Evolutionary conservation across 2,797 vertebrate species (phyloP).

Genomic region (Geotrypetes seraphini): DNA sequence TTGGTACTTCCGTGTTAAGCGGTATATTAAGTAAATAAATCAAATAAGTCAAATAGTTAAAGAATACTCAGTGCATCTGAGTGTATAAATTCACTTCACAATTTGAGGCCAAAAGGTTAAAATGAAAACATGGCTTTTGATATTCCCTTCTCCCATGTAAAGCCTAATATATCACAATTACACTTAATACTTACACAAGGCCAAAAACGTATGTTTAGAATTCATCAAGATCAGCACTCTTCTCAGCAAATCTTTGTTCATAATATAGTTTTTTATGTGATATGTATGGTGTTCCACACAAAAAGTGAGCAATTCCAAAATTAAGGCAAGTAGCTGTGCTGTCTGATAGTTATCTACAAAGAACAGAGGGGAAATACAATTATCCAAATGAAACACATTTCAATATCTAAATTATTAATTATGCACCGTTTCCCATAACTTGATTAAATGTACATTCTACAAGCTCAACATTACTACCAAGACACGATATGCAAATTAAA

Average conservation of each 20-base stretch:
- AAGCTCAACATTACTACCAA: slow-evolving; percentile 2
- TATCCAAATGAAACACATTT: slow-evolving; percentile 1
- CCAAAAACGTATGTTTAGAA: slow-evolving; percentile 97
- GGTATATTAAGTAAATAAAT: too few relatives aligned
- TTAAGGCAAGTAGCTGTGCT: slow-evolving; percentile 91
- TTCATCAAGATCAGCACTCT: slow-evolving; percentile 96
- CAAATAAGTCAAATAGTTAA: too few relatives aligned
- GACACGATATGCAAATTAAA: not conserved
- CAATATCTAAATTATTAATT: not conserved
- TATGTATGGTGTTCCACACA: slow-evolving; percentile 98
- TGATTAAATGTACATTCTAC: too few relatives aligned
- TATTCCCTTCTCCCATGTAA: too few relatives aligned
- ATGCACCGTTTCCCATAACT: too few relatives aligned
- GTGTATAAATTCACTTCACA: not conserved
- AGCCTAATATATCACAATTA: too few relatives aligned
- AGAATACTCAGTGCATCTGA: too few relatives aligned
- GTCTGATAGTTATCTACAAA: slow-evolving; percentile 93
- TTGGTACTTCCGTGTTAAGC: too few relatives aligned
- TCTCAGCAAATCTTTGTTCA: slow-evolving; percentile 95
- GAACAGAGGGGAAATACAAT: slow-evolving; percentile 12
- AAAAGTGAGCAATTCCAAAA: slow-evolving; percentile 94
- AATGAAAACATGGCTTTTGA: not conserved
- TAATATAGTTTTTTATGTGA: slow-evolving; percentile 98
- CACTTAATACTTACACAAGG: slow-evolving; percentile 80
- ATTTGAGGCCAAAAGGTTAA: not conserved